Conservation (phyloP, 2,888 invertebrate genomes). For the Aleiodes testaceus region DNA sequence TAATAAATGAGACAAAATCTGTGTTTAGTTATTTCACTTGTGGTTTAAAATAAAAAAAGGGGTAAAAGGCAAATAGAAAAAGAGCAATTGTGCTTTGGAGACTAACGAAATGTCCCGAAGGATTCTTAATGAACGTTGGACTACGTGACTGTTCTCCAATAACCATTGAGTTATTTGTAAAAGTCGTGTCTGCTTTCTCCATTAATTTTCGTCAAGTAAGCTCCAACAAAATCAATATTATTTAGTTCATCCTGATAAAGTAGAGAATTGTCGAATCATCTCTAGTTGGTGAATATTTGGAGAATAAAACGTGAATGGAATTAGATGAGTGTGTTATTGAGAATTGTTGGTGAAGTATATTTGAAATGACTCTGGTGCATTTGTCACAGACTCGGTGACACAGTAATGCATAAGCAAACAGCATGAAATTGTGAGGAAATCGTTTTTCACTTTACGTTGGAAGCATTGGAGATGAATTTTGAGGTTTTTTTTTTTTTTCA, state of each 20-base stretch:
- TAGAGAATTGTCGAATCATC: not conserved
- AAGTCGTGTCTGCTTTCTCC: not conserved
- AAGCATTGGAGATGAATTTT: too few species aligned
- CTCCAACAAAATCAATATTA: not conserved
- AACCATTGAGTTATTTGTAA: slow-evolving; percentile 23
- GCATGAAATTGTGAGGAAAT: slow-evolving; percentile 48
- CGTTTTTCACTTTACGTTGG: slow-evolving; percentile 35
- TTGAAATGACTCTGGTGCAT: too few species aligned
- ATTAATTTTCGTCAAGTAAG: not conserved
- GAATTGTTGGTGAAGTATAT: too few species aligned
- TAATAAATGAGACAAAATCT: too few species aligned
- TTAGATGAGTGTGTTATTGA: too few species aligned
- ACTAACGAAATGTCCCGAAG: slow-evolving; percentile 47
- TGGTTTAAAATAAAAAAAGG: slow-evolving; percentile 7
- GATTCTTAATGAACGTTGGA: slow-evolving; percentile 45
- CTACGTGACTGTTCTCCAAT: slow-evolving; percentile 38
- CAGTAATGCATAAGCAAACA: slow-evolving; percentile 49
- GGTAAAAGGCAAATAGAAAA: not conserved
- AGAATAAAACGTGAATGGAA: not conserved
- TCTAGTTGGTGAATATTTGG: not conserved
- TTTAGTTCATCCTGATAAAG: not conserved
- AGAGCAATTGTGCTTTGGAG: slow-evolving; percentile 30
- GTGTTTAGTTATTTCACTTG: not conserved
- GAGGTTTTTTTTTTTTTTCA: too few species aligned
- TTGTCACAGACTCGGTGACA: slow-evolving; percentile 1